Base-by-base conservation (phyloP, 2,113 vertebrate species). In the Pomatorhinus ruficollis region DNA sequence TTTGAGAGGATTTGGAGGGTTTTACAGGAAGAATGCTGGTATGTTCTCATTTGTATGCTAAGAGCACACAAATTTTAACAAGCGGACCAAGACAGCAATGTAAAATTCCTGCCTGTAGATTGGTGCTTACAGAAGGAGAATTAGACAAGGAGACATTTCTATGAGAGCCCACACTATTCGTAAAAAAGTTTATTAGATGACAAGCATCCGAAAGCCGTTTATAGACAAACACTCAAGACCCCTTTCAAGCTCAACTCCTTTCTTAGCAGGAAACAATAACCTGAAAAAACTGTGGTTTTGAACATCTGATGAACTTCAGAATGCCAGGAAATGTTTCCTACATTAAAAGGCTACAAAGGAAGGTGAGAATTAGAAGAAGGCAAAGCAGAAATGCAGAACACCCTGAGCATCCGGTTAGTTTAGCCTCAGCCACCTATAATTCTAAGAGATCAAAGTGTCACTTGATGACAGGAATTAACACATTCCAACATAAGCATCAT, bases 341-440 rank as follows among this genome's bases (percentile, higher is more conserved):
- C 5, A 5, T 71, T 90, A 83, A 77, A 65, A 81, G 39, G 75
- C 69, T 25, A 91, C 61, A 83, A 72, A 77, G 24, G 75, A 93
- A 93, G 85, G 59, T 74, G 64, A 93, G 83, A 93, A 92, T 88
- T 83, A 66, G 60, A 95, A 47, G 88, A 89, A 92, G 40, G 83
- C 69, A 87, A 94, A 75, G 44, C 52, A 94, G 80, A 95, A 96
- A 92, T 90, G 93, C 69, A 66, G 72, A 95, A 87, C 20, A 87
- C 76, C 89, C 87, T 78, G 89, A 94, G 56, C 57, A 95, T 87
- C 94, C 6, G 4, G 95, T 93, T 93, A 44, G 90, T 66, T 92
- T 57, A 88, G 79, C 82, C 91, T 63, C 86, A 90, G 56, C 35
- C 76, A 95, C 87, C 87, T 71, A 17, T 79, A 92, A 95, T 95